A percentile compares a stretch with the other conserved stretches of the same genome.
Conservation (phyloP, 1,140 invertebrate species). For the Xylocopa sonorina region DNA sequence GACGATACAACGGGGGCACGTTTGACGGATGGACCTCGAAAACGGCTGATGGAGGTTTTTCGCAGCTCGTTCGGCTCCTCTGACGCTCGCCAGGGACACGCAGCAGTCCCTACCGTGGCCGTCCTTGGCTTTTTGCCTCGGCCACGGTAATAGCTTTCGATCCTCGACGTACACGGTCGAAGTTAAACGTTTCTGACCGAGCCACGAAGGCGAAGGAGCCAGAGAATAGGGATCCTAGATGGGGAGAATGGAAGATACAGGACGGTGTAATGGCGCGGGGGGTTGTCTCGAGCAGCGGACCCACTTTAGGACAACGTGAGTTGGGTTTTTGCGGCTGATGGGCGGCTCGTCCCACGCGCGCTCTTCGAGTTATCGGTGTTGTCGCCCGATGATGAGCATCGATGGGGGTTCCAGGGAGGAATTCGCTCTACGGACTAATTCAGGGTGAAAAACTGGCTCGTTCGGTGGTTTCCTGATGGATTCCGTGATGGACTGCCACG, state of each 20-base stretch:
- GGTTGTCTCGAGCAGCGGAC: background rate
- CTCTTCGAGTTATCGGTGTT: background rate
- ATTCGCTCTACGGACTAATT: too few relatives aligned
- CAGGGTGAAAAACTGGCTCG: too few relatives aligned
- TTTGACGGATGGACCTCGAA: constrained; percentile 1
- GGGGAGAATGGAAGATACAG: background rate
- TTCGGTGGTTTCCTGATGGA: too few relatives aligned
- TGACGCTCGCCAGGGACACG: background rate
- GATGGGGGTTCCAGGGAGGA: background rate
- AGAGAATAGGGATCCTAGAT: constrained; percentile 45
- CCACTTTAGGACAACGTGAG: constrained; percentile 37
- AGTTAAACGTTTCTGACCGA: constrained; percentile 59
- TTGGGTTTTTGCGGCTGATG: constrained; percentile 7
- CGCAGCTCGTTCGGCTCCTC: constrained; percentile 4
- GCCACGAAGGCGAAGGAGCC: constrained; percentile 31
- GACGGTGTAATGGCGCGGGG: constrained; percentile 40
- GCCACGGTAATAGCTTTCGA: constrained; percentile 49
- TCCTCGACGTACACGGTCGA: constrained; percentile 39
- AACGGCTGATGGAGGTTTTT: constrained; percentile 38
- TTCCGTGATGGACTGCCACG: too few relatives aligned
- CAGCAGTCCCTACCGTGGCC: background rate
- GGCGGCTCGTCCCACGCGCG: background rate
- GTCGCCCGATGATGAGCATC: background rate
- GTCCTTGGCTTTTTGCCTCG: constrained; percentile 22
- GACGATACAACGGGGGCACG: background rate